Evolutionary conservation across 2,888 invertebrate species (phyloP).

Genomic region (Eilema depressum): DNA sequence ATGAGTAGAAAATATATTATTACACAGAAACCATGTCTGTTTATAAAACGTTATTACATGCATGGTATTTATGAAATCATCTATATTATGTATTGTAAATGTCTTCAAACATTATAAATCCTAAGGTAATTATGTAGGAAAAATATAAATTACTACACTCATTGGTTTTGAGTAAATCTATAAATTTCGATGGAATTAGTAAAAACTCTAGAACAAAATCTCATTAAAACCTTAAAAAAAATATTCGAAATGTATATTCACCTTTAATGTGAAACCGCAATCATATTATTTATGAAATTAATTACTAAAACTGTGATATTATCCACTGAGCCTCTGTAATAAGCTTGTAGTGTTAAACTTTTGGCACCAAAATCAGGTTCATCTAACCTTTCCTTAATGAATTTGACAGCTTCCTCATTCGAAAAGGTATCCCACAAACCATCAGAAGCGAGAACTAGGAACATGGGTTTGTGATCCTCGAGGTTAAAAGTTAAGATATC

Average conservation of each 20-base stretch:
- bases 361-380: constrained; percentile 97
- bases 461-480: constrained; percentile 94
- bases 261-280: constrained; percentile 58
- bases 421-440: constrained; percentile 98
- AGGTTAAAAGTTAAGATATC: constrained; percentile 97
- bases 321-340: constrained; percentile 96
- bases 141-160: background rate
- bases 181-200: constrained; percentile 26
- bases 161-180: constrained; percentile 5
- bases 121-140: background rate
- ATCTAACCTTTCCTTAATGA: constrained; percentile 93
- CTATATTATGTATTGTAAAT: constrained; percentile 3
- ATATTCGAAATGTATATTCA: constrained; percentile 35
- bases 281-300: constrained; percentile 89
- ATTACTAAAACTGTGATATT: constrained; percentile 98
- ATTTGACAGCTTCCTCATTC: constrained; percentile 97
- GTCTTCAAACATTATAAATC: background rate
- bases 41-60: background rate
- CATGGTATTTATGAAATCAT: background rate
- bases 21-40: background rate
- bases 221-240: constrained; percentile 36
- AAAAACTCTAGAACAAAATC: constrained; percentile 36
- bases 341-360: constrained; percentile 95
- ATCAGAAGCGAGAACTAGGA: constrained; percentile 97
- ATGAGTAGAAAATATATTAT: background rate